phyloP scores from a whole-genome alignment of 92 coral and sea anemone species.

The Umimayanthus chanpuru region DNA sequence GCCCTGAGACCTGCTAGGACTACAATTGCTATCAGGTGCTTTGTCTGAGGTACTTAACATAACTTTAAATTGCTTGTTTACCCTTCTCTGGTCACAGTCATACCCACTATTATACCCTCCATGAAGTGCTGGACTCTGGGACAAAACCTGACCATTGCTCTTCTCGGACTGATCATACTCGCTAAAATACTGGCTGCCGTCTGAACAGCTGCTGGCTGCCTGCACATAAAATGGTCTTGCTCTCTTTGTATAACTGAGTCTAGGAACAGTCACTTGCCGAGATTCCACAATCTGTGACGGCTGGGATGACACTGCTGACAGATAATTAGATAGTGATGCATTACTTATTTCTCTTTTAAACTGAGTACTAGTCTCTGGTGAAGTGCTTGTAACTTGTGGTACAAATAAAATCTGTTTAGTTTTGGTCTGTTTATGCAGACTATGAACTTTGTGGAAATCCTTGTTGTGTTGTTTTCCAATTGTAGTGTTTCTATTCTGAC shows the following conservation, averaged over 20 bases:
- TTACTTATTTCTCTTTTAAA: constrained; percentile 76
- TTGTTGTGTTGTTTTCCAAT: neutral
- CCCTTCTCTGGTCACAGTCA: neutral
- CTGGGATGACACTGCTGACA: constrained; percentile 65
- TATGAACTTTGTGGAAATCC: neutral
- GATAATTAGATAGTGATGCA: constrained; percentile 73
- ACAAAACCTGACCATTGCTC: neutral
- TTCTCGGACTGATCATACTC: neutral
- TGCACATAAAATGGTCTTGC: constrained; percentile 7
- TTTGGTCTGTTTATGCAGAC: neutral
- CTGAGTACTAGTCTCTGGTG: constrained; percentile 29
- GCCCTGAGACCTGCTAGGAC: neutral
- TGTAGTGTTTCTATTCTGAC: neutral
- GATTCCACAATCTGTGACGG: constrained; percentile 8
- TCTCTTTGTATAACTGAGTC: constrained; percentile 72
- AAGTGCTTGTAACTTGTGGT: neutral
- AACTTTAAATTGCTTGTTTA: neutral
- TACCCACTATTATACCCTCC: neutral
- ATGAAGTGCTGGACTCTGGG: neutral
- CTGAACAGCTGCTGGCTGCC: neutral
- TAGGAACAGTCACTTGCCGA: constrained; percentile 48
- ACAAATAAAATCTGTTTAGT: neutral
- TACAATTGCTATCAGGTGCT: neutral
- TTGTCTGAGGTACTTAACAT: neutral
- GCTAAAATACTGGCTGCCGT: neutral